Evolutionary conservation across 2,113 vertebrate genomes (phyloP).

Genomic region (Tragelaphus buxtoni): DNA sequence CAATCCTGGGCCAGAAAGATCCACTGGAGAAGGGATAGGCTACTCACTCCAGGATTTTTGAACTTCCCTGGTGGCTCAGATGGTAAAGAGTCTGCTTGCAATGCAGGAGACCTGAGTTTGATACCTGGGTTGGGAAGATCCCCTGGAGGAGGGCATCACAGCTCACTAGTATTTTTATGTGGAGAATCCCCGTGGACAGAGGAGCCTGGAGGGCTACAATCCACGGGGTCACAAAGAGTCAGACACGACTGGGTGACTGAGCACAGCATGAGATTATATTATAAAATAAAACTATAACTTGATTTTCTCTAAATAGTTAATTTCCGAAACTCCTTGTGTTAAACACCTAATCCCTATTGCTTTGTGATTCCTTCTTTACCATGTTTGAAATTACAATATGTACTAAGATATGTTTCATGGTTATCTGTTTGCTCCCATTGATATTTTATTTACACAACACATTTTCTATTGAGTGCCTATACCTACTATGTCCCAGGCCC

Average conservation of each 20-base stretch:
- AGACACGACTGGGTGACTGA: neutral
- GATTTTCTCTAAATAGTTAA: constrained; percentile 20
- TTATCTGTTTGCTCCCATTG: neutral
- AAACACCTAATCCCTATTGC: neutral
- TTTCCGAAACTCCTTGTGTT: neutral
- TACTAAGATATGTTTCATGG: neutral
- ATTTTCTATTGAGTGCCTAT: neutral
- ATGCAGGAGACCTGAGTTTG: neutral
- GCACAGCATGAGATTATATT: neutral
- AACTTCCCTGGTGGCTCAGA: neutral
- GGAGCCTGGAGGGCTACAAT: neutral
- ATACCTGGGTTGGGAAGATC: neutral
- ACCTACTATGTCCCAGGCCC: neutral
- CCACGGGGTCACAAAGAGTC: neutral
- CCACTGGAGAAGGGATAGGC: neutral
- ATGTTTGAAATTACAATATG: neutral
- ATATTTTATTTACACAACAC: neutral
- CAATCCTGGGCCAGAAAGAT: neutral
- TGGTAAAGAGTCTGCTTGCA: neutral
- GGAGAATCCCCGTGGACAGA: neutral
- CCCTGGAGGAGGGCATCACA: neutral
- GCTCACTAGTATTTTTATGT: neutral
- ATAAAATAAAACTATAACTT: neutral
- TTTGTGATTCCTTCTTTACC: constrained; percentile 4
- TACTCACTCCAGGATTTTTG: neutral